A percentile compares a stretch with the other conserved stretches of the same genome.
Conservation (phyloP, 2,113 vertebrate genomes). For the Cottus gobio region DNA sequence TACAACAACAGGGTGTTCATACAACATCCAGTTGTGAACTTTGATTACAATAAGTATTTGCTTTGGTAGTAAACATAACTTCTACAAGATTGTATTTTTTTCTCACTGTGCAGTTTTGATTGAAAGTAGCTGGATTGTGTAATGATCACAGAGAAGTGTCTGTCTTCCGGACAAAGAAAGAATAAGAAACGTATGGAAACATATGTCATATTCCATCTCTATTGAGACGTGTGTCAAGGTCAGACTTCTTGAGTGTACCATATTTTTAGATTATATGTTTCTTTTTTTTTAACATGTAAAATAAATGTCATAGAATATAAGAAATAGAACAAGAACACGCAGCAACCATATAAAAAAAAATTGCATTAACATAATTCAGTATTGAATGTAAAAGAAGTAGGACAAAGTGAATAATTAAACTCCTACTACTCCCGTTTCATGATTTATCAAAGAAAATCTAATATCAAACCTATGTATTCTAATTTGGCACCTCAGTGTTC, state of each 20-base stretch:
- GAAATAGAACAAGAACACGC: not conserved
- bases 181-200: too few relatives aligned
- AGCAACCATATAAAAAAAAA: not conserved
- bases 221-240: not conserved
- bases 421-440: not conserved
- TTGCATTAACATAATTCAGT: not conserved
- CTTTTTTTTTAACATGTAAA: not conserved
- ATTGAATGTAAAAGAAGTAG: not conserved
- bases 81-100: not conserved
- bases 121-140: not conserved
- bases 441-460: not conserved
- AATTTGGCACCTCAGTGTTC: not conserved
- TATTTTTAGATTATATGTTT: not conserved
- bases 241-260: not conserved
- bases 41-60: slow-evolving; percentile 10
- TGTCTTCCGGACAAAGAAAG: slow-evolving; percentile 4
- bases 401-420: not conserved
- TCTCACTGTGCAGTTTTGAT: not conserved
- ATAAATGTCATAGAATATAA: not conserved
- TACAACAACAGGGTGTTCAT: slow-evolving; percentile 8
- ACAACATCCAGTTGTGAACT: slow-evolving; percentile 1
- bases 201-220: not conserved
- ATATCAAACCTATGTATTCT: not conserved
- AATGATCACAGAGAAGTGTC: slow-evolving; percentile 6
- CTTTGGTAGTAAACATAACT: not conserved